These are phyloP conservation scores for Melozone crissalis DNA, from an alignment of 2,113 vertebrate species.

Conservation along the genomic window DNA sequence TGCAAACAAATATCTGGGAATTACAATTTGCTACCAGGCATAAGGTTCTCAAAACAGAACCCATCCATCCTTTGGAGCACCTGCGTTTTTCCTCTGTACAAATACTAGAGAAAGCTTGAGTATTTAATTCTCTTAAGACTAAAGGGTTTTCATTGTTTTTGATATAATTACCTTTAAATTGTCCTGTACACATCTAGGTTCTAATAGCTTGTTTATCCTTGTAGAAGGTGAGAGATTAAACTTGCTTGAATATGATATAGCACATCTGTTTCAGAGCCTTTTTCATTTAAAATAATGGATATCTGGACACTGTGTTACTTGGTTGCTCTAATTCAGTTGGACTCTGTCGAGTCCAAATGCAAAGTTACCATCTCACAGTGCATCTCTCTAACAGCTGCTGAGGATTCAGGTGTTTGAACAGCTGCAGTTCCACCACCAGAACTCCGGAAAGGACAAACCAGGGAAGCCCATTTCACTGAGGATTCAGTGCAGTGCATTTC, in stretches of 20 bases:
- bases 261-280: background rate
- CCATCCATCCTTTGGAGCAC: accelerated
- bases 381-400: background rate
- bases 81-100: background rate
- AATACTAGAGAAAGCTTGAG: background rate
- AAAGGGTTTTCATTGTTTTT: background rate
- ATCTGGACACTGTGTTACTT: background rate
- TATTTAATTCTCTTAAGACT: background rate
- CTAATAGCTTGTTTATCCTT: background rate
- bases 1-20: background rate
- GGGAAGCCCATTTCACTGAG: background rate
- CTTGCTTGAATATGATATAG: background rate
- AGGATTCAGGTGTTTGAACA: background rate
- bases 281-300: background rate
- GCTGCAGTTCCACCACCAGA: background rate
- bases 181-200: background rate
- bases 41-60: background rate
- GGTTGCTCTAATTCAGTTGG: background rate
- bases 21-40: background rate
- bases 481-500: background rate
- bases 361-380: background rate
- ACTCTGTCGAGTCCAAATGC: background rate
- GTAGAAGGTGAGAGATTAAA: background rate
- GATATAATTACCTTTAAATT: background rate
- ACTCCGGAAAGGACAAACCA: background rate